These are phyloP conservation scores for Cynaeus angustus DNA, from an alignment of 2,888 invertebrate species.

Conservation along the genomic window DNA sequence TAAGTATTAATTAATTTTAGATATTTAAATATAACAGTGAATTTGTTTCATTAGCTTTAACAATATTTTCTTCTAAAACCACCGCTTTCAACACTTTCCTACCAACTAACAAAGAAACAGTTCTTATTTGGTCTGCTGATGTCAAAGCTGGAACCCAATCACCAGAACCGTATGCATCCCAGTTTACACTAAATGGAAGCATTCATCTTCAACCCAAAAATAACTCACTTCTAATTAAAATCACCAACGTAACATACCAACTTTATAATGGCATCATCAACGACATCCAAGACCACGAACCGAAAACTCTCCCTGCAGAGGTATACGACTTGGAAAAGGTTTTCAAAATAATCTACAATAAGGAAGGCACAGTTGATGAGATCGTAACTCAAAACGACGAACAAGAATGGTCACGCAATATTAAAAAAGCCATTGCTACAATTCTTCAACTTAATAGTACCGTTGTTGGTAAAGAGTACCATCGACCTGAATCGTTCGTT, in stretches of 20 bases:
- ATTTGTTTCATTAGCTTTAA: no score
- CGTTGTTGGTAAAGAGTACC: slow-evolving; percentile 54
- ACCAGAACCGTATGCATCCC: slow-evolving; percentile 65
- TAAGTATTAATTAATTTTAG: no score
- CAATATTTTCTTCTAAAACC: no score
- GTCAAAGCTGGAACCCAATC: slow-evolving; percentile 66
- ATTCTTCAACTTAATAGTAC: slow-evolving; percentile 67
- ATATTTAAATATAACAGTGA: no score
- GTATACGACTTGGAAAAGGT: slow-evolving; percentile 54
- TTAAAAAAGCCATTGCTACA: slow-evolving; percentile 69
- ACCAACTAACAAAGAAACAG: slow-evolving; percentile 73
- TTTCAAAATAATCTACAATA: slow-evolving; percentile 58
- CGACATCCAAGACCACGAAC: slow-evolving; percentile 43
- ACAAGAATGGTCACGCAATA: slow-evolving; percentile 67
- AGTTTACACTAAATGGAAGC: slow-evolving; percentile 65
- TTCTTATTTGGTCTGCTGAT: slow-evolving; percentile 68
- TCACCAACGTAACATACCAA: slow-evolving; percentile 64
- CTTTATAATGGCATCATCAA: slow-evolving; percentile 63
- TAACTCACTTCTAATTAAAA: slow-evolving; percentile 61
- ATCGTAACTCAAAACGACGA: slow-evolving; percentile 64
- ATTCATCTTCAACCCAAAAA: slow-evolving; percentile 63
- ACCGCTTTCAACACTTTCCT: not conserved
- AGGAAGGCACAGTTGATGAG: slow-evolving; percentile 62
- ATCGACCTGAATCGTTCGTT: slow-evolving; percentile 61
- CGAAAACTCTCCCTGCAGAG: slow-evolving; percentile 54